These are phyloP conservation scores for Pardalotus punctatus DNA, from an alignment of 2,113 vertebrate species.

Conservation along the genomic window DNA sequence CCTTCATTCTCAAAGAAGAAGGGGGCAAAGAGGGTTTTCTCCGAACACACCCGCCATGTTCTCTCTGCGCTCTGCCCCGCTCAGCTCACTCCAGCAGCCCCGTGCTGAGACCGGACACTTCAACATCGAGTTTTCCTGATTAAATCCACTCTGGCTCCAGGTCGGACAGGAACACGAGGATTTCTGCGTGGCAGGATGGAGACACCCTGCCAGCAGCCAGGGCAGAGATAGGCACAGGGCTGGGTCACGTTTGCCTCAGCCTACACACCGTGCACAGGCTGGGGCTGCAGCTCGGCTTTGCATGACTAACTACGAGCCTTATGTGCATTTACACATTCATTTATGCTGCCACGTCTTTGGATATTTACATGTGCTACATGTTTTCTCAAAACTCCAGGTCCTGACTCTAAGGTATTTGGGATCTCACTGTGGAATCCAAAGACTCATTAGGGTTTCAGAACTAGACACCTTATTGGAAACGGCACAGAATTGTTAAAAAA, in stretches of 20 bases:
- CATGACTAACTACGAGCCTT: neutral
- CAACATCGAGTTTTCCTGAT: neutral
- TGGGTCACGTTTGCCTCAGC: conserved; percentile 5
- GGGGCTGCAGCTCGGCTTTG: neutral
- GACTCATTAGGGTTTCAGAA: neutral
- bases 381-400: neutral
- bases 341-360: neutral
- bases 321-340: neutral
- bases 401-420: neutral
- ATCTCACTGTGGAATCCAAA: neutral
- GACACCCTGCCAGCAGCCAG: neutral
- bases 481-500: neutral
- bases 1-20: neutral
- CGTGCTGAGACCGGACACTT: neutral
- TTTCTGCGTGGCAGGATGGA: conserved; percentile 31
- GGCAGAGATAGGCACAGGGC: neutral
- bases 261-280: neutral
- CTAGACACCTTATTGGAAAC: neutral
- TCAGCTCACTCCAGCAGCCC: neutral
- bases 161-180: neutral
- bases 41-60: neutral
- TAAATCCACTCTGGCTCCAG: neutral
- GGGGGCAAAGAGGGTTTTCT: neutral
- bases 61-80: neutral
- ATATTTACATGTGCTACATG: neutral